A percentile compares a stretch with the other conserved stretches of the same genome.
Conservation (phyloP, 2,113 vertebrate species). For the Callospermophilus lateralis region DNA sequence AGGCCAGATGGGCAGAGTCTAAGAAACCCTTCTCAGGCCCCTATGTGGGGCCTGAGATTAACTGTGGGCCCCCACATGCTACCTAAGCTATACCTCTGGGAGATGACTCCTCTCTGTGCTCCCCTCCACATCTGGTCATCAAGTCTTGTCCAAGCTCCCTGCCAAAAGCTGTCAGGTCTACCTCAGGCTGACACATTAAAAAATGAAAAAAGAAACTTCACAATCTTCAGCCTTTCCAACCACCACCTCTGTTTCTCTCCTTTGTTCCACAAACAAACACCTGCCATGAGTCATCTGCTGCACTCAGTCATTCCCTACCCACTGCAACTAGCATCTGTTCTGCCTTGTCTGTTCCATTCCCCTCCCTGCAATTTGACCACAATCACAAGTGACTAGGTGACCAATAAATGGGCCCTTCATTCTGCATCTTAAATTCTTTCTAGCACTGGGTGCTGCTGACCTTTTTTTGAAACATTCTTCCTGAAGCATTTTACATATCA, state of each 20-base stretch:
- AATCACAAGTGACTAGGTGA: not conserved
- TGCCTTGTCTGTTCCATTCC: not conserved
- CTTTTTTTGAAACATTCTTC: not conserved
- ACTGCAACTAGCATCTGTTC: not conserved
- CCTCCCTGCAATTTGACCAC: not conserved
- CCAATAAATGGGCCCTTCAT: not conserved
- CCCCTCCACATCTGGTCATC: not conserved
- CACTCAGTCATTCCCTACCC: not conserved
- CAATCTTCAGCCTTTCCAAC: slow-evolving; percentile 15
- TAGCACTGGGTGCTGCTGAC: not conserved
- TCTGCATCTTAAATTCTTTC: not conserved
- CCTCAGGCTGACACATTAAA: not conserved
- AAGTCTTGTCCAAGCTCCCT: not conserved
- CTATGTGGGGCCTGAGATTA: not conserved
- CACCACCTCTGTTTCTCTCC: not conserved
- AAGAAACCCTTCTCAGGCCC: not conserved
- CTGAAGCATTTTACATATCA: not conserved
- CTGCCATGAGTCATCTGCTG: slow-evolving; percentile 53
- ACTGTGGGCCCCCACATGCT: not conserved
- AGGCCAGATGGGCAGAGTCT: not conserved
- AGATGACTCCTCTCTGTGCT: not conserved
- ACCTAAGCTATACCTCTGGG: not conserved
- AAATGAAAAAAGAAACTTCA: not conserved
- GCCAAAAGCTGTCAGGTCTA: not conserved
- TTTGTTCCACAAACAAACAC: slow-evolving; percentile 55